Evolutionary conservation across 64 coral and sea anemone genomes (phyloP).

Genomic region (Montipora capricornis): DNA sequence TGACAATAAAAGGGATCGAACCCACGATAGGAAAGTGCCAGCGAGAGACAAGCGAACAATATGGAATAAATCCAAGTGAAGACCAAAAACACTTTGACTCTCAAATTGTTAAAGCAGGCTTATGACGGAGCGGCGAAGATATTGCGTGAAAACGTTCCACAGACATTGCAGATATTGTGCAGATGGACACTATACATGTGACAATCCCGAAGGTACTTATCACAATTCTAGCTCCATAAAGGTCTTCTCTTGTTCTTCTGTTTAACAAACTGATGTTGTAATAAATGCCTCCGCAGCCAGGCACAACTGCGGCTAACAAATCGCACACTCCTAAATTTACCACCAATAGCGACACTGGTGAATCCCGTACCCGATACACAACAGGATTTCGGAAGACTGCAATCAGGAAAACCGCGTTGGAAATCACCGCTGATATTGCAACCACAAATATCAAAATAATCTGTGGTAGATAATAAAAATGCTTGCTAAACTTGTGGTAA

Average conservation of each 20-base stretch:
- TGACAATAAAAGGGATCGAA: conserved; percentile 1
- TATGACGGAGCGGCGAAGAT: not conserved
- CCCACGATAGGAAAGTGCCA: not conserved
- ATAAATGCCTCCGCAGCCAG: not conserved
- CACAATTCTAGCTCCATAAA: not conserved
- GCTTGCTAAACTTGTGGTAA: too few relatives aligned
- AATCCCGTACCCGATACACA: not conserved
- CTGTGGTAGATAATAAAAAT: not conserved
- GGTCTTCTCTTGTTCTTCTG: not conserved
- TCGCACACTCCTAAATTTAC: not conserved
- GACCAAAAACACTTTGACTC: not conserved
- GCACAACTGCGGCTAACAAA: not conserved
- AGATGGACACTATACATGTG: not conserved
- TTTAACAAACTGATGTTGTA: not conserved
- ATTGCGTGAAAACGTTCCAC: not conserved
- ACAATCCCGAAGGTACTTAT: not conserved
- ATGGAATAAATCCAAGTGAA: conserved; percentile 1
- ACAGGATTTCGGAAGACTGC: not conserved
- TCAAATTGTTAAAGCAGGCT: not conserved
- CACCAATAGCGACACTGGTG: not conserved
- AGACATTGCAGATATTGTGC: conserved; percentile 26
- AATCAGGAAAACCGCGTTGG: conserved; percentile 13
- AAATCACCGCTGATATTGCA: not conserved
- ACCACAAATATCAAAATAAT: not conserved
- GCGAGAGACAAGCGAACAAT: not conserved